These are phyloP conservation scores for Cladopsammia gracilis DNA, from an alignment of 64 coral and sea anemone genomes.

Conservation along the genomic window DNA sequence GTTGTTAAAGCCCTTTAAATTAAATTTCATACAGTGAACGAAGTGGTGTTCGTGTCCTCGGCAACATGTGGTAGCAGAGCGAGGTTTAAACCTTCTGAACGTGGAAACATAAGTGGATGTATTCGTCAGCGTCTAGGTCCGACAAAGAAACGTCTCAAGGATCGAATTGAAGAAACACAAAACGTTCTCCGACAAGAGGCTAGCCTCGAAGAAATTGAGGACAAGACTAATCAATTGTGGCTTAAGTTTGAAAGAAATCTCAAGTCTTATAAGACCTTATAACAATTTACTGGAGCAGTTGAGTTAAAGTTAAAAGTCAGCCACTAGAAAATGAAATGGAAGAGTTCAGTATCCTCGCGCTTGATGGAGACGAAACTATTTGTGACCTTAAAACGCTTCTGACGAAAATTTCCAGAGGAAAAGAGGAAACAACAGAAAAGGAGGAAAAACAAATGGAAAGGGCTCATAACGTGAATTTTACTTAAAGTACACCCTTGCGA, in stretches of 20 bases:
- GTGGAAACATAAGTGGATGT: background rate
- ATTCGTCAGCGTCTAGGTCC: background rate
- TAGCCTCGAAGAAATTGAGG: constrained; percentile 4
- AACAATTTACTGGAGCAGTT: background rate
- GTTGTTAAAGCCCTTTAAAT: background rate
- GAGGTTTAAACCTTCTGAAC: constrained; percentile 8
- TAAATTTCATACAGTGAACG: background rate
- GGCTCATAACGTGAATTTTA: background rate
- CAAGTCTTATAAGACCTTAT: background rate
- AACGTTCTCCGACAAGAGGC: background rate
- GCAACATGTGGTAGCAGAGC: constrained; percentile 17
- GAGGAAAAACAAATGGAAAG: background rate
- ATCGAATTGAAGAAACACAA: constrained; percentile 12
- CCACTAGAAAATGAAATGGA: background rate
- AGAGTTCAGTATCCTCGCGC: constrained; percentile 1
- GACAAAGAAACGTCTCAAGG: constrained; percentile 10
- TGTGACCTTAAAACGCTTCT: background rate
- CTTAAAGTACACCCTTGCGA: no score
- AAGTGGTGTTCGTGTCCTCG: background rate
- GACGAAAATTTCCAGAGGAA: background rate
- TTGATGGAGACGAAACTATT: constrained; percentile 12
- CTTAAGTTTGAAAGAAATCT: background rate
- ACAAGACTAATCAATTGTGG: background rate
- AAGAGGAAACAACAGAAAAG: constrained; percentile 1
- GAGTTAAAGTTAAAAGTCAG: no score